Conservation (phyloP, 2,113 vertebrate species). For the Laticauda colubrina region DNA sequence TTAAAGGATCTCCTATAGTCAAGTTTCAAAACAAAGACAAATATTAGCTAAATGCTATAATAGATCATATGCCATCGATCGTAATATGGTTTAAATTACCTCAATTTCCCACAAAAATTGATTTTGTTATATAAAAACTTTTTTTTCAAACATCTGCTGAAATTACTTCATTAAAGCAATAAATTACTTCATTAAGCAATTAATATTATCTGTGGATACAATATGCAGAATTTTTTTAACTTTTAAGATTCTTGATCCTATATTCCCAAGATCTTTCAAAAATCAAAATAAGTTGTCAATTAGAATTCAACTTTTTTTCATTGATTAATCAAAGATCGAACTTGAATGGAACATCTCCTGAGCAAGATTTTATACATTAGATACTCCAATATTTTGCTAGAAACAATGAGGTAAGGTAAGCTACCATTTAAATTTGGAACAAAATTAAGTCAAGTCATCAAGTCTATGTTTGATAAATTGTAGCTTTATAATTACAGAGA, state of each 20-base stretch:
- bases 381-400: slow-evolving; percentile 14
- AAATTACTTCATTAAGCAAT: slow-evolving; percentile 70
- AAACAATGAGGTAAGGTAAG: slow-evolving; percentile 6
- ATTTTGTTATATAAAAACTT: slow-evolving; percentile 39
- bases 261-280: slow-evolving; percentile 65
- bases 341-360: neutral
- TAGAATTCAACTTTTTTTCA: slow-evolving; percentile 45
- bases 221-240: slow-evolving; percentile 56
- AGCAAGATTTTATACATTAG: neutral
- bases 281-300: slow-evolving; percentile 63
- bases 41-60: slow-evolving; percentile 12
- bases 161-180: slow-evolving; percentile 67
- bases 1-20: neutral
- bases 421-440: neutral
- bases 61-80: neutral
- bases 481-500: neutral
- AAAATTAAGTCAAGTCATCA: neutral
- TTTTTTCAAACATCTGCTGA: slow-evolving; percentile 48
- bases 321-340: slow-evolving; percentile 42
- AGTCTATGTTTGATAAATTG: neutral
- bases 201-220: slow-evolving; percentile 56
- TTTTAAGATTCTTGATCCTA: slow-evolving; percentile 54
- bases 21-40: slow-evolving; percentile 6
- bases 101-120: slow-evolving; percentile 38
- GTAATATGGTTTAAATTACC: slow-evolving; percentile 8